Conservation (phyloP, 2,888 invertebrate genomes). For the Synergus japonicus region DNA sequence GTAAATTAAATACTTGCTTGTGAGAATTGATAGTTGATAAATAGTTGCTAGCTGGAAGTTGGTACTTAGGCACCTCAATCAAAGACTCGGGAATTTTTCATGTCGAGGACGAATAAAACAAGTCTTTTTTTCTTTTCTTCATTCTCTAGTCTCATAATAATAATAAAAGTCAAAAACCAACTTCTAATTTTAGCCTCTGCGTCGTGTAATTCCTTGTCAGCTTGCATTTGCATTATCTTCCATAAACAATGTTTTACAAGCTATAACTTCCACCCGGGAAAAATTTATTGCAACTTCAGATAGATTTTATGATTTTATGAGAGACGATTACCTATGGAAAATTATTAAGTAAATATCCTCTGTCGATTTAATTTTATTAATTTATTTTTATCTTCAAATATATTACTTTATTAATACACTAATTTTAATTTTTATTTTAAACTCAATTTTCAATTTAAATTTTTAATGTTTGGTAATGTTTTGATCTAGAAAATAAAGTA, state of each 20-base stretch:
- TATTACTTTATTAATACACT: too few relatives aligned
- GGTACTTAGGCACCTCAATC: too few relatives aligned
- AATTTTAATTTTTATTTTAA: too few relatives aligned
- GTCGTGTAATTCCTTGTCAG: neutral
- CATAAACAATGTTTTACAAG: neutral
- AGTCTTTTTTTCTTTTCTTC: neutral
- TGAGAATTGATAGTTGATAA: too few relatives aligned
- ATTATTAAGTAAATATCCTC: neutral
- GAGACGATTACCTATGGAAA: neutral
- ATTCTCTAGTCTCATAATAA: neutral
- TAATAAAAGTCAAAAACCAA: neutral
- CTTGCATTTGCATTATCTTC: neutral
- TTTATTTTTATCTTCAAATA: too few relatives aligned
- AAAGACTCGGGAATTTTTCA: too few relatives aligned
- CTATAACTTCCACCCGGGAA: neutral
- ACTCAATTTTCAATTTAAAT: too few relatives aligned
- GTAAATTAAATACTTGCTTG: neutral
- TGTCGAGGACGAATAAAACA: neutral
- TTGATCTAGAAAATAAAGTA: neutral
- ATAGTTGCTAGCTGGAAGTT: too few relatives aligned
- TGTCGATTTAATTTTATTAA: too few relatives aligned
- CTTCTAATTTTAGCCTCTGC: neutral
- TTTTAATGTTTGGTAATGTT: neutral
- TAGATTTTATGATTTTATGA: neutral
- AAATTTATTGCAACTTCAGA: neutral